Base-by-base conservation (phyloP, 1,140 invertebrate genomes). In the Trinorchestia longiramus region DNA sequence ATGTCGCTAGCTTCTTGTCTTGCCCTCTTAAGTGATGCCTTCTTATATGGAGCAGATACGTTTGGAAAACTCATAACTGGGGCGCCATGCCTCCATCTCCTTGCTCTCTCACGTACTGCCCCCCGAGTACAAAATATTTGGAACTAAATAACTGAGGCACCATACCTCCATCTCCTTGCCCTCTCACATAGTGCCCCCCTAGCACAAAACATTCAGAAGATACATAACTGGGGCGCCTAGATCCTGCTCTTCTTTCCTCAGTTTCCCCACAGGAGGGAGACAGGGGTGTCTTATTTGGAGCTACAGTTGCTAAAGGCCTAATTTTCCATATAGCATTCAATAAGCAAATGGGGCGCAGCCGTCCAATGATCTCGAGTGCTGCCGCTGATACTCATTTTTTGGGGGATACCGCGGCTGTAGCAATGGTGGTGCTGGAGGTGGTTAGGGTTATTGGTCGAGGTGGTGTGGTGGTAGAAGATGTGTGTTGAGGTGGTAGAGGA, bases 281-380 rank as follows among this genome's bases (percentile, higher is more conserved):
- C 62, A 77, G 62, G 47, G 62, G 62, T 36, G 62, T 36, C 62
- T 77, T 77, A 77, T 77, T 77, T 77, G 15, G 62, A 77, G 62
- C 88, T 91, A 43, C 88, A 91, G 88, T 91, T 91, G 43, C 88
- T 91, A 91, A 91, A 42, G 43, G 88, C 88, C 88, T 91, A 91
- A 91, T 91, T 91, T 91, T 91, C 88, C 88, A 91, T 91, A 91
- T 91, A 91, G 88, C 88, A 91, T 91, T 91, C 88, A 91, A 91
- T 91, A 91, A 91, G 88, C 88, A 91, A 91, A 91, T 91, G 88
- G 88, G 43, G 62, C 62, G 62, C 62, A 15, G 88, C 88, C 43
- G 41, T 43, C 88, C 88, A 91, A 91, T 91, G 88, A 91, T 91
- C 88, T 91, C 88, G 36, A 91, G 88, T 91, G 88, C 88, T 91